Evolutionary conservation across 1,140 invertebrate genomes (phyloP), one percentile per base, ranked within the genome.

Genomic region (Dinoponera quadriceps): DNA sequence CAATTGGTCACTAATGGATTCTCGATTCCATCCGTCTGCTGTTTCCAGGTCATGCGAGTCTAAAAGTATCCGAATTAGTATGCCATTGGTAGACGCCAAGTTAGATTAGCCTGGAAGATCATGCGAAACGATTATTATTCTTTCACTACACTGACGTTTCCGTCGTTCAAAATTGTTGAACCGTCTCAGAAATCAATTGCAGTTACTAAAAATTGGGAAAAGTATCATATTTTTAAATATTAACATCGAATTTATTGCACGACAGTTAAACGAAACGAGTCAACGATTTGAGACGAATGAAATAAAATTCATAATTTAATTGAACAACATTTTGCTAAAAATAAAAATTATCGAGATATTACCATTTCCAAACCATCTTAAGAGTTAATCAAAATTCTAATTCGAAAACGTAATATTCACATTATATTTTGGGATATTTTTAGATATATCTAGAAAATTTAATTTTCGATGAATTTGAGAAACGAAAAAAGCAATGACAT

Each of bases 1-100:
- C 72, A 74, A 74, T 74, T 60, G 72, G 38, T 62, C 22, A 18
- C 38, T 74, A 77, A 66, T 77, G 60, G 73, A 77, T 77, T 77
- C 60, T 65, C 60, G 44, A 77, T 49, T 74, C 20, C 20, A 75
- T 51, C 44, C 44, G 73, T 75, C 48, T 77, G 44, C 48, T 66
- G 51, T 16, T 77, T 29, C 18, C 33, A 25, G 25, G 55, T 62
- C 72, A 62, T 74, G 72, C 72, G 55, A 74, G 55, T 62, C 33
- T 74, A 60, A 74, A 74, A 74, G 72, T 74, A 29, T 11, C 5
- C 20, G 55, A 62, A 74, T 74, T 74, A 74, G 72, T 74, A 74
- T 74, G 72, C 72, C 33, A 22, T 22, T 22, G 33, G 38, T 48
- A 62, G 55, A 74, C 62, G 60, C 33, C 38, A 60, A 60, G 72